Conservation (phyloP, 2,888 invertebrate species). For the Chrysodeixis includens region DNA sequence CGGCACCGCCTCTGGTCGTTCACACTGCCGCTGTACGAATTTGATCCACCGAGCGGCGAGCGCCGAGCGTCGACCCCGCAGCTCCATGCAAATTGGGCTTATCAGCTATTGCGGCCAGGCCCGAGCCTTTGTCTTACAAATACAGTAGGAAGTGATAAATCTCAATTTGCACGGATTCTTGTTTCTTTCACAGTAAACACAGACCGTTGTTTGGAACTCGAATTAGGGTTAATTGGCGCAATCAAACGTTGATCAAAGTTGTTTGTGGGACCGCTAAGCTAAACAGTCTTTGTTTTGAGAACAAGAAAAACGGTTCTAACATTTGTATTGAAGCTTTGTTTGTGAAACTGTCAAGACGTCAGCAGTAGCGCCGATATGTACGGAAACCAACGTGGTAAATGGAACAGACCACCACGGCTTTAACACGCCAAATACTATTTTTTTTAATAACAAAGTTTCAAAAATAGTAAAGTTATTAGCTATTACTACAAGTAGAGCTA, state of each 20-base stretch:
- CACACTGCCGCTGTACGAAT: conserved; percentile 42
- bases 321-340: conserved; percentile 35
- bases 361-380: conserved; percentile 31
- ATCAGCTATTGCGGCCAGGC: conserved; percentile 35
- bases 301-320: conserved; percentile 42
- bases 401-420: conserved; percentile 60
- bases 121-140: conserved; percentile 46
- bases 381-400: conserved; percentile 54
- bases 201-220: conserved; percentile 42
- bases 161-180: conserved; percentile 54
- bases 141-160: conserved; percentile 55
- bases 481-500: too few relatives aligned
- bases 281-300: conserved; percentile 35
- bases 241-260: conserved; percentile 55
- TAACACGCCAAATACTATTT: not conserved
- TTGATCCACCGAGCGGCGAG: conserved; percentile 52
- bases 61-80: conserved; percentile 60
- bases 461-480: too few relatives aligned
- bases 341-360: conserved; percentile 28
- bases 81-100: conserved; percentile 48
- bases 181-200: conserved; percentile 43
- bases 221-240: conserved; percentile 61
- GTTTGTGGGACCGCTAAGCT: conserved; percentile 32
- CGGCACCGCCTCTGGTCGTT: conserved; percentile 41
- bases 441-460: conserved; percentile 7